Conservation (phyloP, 2,113 vertebrate species). For the Cebidichthys violaceus region DNA sequence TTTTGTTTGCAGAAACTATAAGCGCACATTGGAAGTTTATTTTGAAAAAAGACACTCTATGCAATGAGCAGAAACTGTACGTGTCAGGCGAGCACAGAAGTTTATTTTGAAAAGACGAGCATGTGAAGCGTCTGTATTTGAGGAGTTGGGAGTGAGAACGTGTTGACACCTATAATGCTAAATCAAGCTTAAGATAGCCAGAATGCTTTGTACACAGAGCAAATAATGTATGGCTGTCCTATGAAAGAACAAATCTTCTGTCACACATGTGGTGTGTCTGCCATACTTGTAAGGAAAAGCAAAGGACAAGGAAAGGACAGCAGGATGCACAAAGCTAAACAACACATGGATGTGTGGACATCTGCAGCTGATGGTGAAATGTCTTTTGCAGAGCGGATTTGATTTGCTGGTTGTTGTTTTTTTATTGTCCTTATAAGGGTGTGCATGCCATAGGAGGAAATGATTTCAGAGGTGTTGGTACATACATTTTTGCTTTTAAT, state of each 20-base stretch:
- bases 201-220: not conserved
- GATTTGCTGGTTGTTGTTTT: not conserved
- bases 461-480: not conserved
- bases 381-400: not conserved
- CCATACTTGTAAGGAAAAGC: too few species aligned
- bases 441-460: not conserved
- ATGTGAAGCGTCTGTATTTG: too few species aligned
- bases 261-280: not conserved
- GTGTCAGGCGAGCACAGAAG: too few species aligned
- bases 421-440: not conserved
- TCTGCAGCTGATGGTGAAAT: not conserved
- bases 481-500: not conserved
- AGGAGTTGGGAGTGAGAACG: not conserved
- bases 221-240: not conserved
- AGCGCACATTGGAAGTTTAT: too few species aligned
- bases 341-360: not conserved
- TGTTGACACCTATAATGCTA: not conserved
- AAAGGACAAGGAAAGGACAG: too few species aligned
- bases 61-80: too few species aligned
- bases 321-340: not conserved
- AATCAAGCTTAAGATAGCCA: not conserved
- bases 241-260: too few species aligned
- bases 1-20: too few species aligned
- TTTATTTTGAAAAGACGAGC: too few species aligned
- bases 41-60: too few species aligned